Conservation (phyloP, 2,113 vertebrate genomes). For the Rhinopomastus cyanomelas region DNA sequence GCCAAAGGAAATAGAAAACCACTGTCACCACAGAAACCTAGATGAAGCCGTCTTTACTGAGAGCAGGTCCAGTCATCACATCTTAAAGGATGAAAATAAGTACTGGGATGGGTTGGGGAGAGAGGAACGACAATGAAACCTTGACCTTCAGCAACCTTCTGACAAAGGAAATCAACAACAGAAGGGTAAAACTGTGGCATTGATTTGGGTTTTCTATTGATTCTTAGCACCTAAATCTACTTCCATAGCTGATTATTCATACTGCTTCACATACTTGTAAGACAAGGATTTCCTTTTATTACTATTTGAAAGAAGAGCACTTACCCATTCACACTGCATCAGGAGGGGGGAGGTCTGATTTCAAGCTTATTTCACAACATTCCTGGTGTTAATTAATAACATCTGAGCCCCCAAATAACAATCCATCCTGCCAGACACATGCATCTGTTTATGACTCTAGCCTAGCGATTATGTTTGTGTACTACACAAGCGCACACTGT, state of each 20-base stretch:
- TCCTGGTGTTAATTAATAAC: constrained; percentile 63
- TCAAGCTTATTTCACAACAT: constrained; percentile 60
- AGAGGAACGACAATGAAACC: background rate
- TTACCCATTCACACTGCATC: constrained; percentile 30
- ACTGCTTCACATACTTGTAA: background rate
- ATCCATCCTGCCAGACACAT: constrained; percentile 46
- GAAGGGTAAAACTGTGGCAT: background rate
- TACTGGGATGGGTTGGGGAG: background rate
- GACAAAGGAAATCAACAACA: background rate
- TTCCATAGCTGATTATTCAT: constrained; percentile 6
- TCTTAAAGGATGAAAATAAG: background rate
- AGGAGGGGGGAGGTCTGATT: constrained; percentile 12
- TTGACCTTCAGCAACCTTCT: background rate
- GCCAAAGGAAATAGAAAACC: background rate
- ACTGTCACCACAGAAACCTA: background rate
- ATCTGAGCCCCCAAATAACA: constrained; percentile 62
- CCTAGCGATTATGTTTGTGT: constrained; percentile 35
- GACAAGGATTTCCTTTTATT: background rate
- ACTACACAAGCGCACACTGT: constrained; percentile 7
- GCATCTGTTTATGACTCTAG: constrained; percentile 66
- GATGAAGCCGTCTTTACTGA: background rate
- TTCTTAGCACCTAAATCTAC: background rate
- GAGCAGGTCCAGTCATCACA: background rate
- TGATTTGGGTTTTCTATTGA: background rate
- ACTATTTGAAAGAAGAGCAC: background rate